Evolutionary conservation across 2,888 invertebrate genomes (phyloP).

Genomic region (Drosophila colorata): DNA sequence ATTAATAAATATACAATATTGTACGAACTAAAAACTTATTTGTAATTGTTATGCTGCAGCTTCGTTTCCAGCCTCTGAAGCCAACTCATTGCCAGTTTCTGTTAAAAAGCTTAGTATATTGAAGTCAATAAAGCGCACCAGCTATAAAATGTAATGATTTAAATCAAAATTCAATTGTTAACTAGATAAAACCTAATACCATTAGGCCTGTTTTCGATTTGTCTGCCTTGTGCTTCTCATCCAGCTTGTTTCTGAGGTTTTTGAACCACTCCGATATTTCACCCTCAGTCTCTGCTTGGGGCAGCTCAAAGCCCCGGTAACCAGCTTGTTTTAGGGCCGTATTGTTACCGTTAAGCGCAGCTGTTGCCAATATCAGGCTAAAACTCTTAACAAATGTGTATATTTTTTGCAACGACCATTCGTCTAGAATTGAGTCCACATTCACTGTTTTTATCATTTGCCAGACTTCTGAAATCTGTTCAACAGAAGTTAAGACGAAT

Average conservation of each 20-base stretch:
- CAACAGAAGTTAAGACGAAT: background rate
- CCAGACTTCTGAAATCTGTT: slow-evolving; percentile 57
- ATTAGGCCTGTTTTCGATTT: slow-evolving; percentile 27
- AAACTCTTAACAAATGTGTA: slow-evolving; percentile 54
- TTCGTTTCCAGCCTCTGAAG: slow-evolving; percentile 45
- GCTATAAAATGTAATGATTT: slow-evolving; percentile 20
- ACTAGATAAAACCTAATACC: slow-evolving; percentile 24
- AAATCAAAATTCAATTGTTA: background rate
- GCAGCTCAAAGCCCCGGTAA: slow-evolving; percentile 61
- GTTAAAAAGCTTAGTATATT: slow-evolving; percentile 46
- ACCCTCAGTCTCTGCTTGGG: slow-evolving; percentile 27
- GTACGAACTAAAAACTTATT: slow-evolving; percentile 3
- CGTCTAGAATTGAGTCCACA: slow-evolving; percentile 31
- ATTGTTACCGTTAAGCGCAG: slow-evolving; percentile 48
- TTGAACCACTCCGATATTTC: slow-evolving; percentile 59
- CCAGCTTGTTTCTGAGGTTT: slow-evolving; percentile 39
- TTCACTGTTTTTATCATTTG: slow-evolving; percentile 50
- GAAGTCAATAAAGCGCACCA: slow-evolving; percentile 59
- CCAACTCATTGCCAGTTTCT: slow-evolving; percentile 37
- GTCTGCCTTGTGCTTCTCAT: slow-evolving; percentile 37
- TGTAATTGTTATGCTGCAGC: slow-evolving; percentile 2
- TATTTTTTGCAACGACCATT: slow-evolving; percentile 49
- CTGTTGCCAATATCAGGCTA: slow-evolving; percentile 46
- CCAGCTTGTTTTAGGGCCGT: slow-evolving; percentile 51
- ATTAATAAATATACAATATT: slow-evolving; percentile 6